phyloP scores from a whole-genome alignment of 2,888 invertebrate species.

The Oligia latruncula region DNA sequence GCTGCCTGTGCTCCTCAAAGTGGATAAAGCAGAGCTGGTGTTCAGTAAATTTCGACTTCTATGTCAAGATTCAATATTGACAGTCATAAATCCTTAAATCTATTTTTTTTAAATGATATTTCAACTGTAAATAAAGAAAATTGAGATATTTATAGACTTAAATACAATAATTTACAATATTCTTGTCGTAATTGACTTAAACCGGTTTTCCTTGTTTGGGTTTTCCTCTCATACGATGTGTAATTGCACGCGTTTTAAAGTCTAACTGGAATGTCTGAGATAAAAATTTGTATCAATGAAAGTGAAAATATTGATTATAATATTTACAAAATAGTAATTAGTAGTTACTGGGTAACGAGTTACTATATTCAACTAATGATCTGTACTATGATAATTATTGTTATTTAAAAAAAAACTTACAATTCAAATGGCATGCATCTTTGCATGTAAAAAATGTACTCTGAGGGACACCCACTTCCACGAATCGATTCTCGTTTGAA shows the following conservation, averaged over 20 bases:
- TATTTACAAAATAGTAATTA: not conserved
- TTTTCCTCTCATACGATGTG: constrained; percentile 28
- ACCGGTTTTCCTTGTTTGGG: constrained; percentile 25
- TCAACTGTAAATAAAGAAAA: not conserved
- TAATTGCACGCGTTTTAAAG: not conserved
- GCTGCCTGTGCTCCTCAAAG: not conserved
- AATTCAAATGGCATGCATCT: constrained; percentile 35
- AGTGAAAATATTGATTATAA: not conserved
- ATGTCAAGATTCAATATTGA: not conserved
- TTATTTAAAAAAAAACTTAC: constrained; percentile 26
- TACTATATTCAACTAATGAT: not conserved
- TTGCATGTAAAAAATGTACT: constrained; percentile 11
- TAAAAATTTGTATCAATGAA: not conserved
- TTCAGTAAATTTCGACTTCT: not conserved
- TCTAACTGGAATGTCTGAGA: not conserved
- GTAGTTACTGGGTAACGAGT: not conserved
- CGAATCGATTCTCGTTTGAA: constrained; percentile 18
- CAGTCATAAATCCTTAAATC: not conserved
- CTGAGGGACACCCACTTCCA: constrained; percentile 4
- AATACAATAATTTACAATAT: constrained; percentile 1
- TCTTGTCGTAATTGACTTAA: constrained; percentile 4
- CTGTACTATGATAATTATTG: not conserved
- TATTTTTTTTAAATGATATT: not conserved
- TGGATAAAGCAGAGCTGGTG: not conserved
- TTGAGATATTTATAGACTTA: not conserved